Conservation (phyloP, 2,113 vertebrate genomes). For the Mobula birostris region DNA sequence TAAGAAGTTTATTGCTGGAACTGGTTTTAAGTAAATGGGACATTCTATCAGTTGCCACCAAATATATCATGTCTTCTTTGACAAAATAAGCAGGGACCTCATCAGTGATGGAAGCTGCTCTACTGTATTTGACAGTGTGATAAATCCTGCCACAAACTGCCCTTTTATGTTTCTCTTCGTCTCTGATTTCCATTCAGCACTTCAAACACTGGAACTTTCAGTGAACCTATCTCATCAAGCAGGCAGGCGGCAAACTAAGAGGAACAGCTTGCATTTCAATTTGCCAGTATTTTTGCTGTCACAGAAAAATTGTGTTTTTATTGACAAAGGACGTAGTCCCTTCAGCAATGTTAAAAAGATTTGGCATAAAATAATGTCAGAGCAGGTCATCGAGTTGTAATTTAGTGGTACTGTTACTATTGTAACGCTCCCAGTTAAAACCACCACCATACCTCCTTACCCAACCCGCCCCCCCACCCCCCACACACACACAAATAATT, state of each 20-base stretch:
- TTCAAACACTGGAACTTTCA: background rate
- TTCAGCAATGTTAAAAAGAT: background rate
- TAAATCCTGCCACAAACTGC: background rate
- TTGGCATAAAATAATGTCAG: too few relatives aligned
- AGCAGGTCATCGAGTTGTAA: background rate
- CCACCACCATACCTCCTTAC: background rate
- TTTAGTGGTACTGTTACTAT: background rate
- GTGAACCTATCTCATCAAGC: background rate
- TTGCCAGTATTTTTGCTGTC: background rate
- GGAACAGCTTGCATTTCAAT: conserved; percentile 18
- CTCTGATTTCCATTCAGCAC: background rate
- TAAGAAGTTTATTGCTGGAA: background rate
- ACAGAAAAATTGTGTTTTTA: background rate
- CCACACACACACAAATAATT: too few relatives aligned
- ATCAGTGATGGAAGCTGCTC: background rate
- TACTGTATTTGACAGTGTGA: background rate
- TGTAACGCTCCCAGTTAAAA: background rate
- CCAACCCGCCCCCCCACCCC: too few relatives aligned
- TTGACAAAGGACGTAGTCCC: background rate
- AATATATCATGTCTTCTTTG: background rate
- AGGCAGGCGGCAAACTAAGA: background rate
- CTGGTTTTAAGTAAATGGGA: background rate
- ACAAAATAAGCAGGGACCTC: conserved; percentile 8
- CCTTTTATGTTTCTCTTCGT: background rate
- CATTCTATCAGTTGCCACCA: background rate